Evolutionary conservation across 2,113 vertebrate genomes (phyloP).

Genomic region (Cyprinus carpio): DNA sequence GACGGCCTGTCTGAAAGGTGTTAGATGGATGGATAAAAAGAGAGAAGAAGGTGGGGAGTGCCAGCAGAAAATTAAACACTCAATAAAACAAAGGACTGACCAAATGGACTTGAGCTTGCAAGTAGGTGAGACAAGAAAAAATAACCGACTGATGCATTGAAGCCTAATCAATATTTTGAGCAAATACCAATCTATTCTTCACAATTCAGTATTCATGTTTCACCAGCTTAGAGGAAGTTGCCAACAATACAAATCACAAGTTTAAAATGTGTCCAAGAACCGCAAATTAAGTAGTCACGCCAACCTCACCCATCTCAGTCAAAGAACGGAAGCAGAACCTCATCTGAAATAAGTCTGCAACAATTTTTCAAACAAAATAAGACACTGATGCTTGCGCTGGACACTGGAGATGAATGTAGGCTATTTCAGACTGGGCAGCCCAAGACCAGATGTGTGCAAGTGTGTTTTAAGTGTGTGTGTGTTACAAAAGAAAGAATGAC

Average conservation of each 20-base stretch:
- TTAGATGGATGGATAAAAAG: constrained; percentile 21
- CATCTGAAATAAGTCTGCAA: background rate
- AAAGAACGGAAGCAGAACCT: background rate
- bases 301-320: constrained; percentile 18
- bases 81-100: constrained; percentile 25
- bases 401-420: background rate
- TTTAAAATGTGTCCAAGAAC: background rate
- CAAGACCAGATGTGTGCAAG: background rate
- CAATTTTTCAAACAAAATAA: background rate
- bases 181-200: background rate
- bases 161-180: background rate
- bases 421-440: background rate
- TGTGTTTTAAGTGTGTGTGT: background rate
- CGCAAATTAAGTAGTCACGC: background rate
- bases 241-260: background rate
- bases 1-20: constrained; percentile 32
- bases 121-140: background rate
- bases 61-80: constrained; percentile 52
- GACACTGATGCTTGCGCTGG: constrained; percentile 1
- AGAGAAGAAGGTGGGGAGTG: constrained; percentile 21
- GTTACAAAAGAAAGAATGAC: constrained; percentile 26
- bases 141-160: background rate
- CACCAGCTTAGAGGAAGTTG: background rate
- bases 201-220: background rate
- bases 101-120: background rate